Evolutionary conservation across 2,797 vertebrate species (phyloP), one percentile per base, ranked within the genome.

Genomic region (Halcyon badia): DNA sequence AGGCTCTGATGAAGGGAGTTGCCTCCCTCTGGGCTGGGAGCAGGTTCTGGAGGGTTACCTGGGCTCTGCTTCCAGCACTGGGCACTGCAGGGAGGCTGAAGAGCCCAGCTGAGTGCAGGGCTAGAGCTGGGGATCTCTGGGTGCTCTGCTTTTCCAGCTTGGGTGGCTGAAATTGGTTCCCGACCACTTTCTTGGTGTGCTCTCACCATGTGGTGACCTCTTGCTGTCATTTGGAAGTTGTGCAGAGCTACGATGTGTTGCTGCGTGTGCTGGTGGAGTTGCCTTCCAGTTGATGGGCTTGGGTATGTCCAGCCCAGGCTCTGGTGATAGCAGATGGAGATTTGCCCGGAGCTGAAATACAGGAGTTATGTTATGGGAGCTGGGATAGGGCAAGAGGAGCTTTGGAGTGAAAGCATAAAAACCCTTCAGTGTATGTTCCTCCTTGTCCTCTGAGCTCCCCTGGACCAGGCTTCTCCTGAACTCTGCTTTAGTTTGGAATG

Each of bases 11-110:
- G 35, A 44, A 48, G 52, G 51, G 26, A 30, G 5, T 49, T 46
- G 2, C 12, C 3, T 16, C n/a, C 19, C 14, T n/a, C 3, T 0
- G 3, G 42, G n/a, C 31, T 49, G 52, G 30, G 44, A 83, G 18
- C 6, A 28, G 52, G 42, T 68, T 88, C 61, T 79, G 14, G 21
- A 31, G 30, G 30, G 21, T 51, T 51, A 26, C 20, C 35, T 12
- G 51, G 28, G 48, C 20, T 37, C 66, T 35, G 18, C 41, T 26
- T 61, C 22, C 21, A n/a, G 41, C 1, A 8, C 14, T 1, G 10
- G 46, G 46, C 8, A 6, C 39, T 72, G 41, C 35, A 26, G 57
- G 30, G 52, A 80, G 44, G 33, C 25, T 89, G 75, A 26, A 28
- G 69, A 84, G 18, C 37, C 41, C 25, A 39, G 5, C 41, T 33